Evolutionary conservation across 2,888 invertebrate genomes (phyloP).

Genomic region (Eledone cirrhosa): DNA sequence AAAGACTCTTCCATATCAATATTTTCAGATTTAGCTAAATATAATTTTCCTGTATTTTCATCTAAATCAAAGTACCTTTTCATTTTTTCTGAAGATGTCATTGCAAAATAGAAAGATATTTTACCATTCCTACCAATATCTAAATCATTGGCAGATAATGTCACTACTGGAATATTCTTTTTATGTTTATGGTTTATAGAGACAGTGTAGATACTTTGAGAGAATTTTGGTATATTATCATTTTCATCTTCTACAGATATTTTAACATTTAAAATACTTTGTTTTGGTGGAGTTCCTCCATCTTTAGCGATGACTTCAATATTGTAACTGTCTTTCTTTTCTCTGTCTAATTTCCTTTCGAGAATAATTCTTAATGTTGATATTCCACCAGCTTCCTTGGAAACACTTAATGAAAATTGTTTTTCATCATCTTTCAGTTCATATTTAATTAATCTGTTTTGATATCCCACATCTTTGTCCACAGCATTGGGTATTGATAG

Average conservation of each 20-base stretch:
- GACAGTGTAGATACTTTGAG: conserved; percentile 8
- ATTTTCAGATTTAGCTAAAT: not conserved
- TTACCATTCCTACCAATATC: conserved; percentile 8
- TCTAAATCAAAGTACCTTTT: not conserved
- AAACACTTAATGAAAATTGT: not conserved
- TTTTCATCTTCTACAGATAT: conserved; percentile 33
- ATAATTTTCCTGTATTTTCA: not conserved
- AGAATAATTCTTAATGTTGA: conserved; percentile 5
- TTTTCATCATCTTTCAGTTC: not conserved
- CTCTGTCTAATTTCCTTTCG: conserved; percentile 24
- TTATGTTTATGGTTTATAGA: no score
- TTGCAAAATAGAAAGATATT: not conserved
- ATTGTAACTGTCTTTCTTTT: conserved; percentile 18
- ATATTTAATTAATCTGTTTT: not conserved
- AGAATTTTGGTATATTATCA: conserved; percentile 35
- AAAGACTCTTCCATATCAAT: no score
- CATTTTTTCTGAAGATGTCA: not conserved
- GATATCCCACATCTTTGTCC: not conserved
- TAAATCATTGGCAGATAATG: not conserved
- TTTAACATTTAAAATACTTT: conserved; percentile 26
- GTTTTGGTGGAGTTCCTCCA: conserved; percentile 26
- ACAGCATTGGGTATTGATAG: not conserved
- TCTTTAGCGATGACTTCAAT: conserved; percentile 32
- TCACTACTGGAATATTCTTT: conserved; percentile 3
- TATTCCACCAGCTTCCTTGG: not conserved